A percentile compares a stretch with the other conserved stretches of the same genome.
Conservation (phyloP, 2,888 invertebrate genomes). For the Tipula confusa region DNA sequence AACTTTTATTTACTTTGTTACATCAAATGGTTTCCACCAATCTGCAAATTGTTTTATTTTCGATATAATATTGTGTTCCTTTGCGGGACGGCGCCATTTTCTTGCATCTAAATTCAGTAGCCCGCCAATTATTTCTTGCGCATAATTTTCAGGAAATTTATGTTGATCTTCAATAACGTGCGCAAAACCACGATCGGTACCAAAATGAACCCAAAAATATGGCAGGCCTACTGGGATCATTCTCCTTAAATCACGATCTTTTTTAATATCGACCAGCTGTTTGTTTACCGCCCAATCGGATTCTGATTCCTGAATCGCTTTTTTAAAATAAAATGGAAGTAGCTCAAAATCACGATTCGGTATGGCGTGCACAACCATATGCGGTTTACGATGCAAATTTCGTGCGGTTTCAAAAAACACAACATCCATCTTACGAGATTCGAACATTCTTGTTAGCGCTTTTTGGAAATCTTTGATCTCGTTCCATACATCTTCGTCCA, state of each 20-base stretch:
- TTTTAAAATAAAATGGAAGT: conserved; percentile 96
- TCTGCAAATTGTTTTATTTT: conserved; percentile 71
- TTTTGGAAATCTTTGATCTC: conserved; percentile 75
- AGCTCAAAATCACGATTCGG: conserved; percentile 80
- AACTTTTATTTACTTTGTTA: conserved; percentile 42
- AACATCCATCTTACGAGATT: conserved; percentile 66
- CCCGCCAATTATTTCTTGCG: conserved; percentile 93
- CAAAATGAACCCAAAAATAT: conserved; percentile 94
- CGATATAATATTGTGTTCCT: conserved; percentile 51
- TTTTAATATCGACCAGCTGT: conserved; percentile 70
- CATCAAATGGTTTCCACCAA: conserved; percentile 66
- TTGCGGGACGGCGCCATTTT: conserved; percentile 78
- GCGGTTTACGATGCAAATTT: conserved; percentile 68
- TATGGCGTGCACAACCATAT: conserved; percentile 85
- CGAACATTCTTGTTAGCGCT: conserved; percentile 73
- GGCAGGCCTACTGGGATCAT: conserved; percentile 90
- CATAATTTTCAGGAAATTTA: conserved; percentile 83
- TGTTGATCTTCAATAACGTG: conserved; percentile 95
- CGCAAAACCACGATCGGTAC: conserved; percentile 85
- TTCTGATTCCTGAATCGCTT: conserved; percentile 93
- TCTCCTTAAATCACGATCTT: conserved; percentile 64
- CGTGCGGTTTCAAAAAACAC: conserved; percentile 88
- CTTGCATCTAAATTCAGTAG: conserved; percentile 84
- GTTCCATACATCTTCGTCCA: conserved; percentile 93
- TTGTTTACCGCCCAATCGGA: conserved; percentile 94